Evolutionary conservation across 1,140 invertebrate genomes (phyloP).

Genomic region (Leucophenga varia): DNA sequence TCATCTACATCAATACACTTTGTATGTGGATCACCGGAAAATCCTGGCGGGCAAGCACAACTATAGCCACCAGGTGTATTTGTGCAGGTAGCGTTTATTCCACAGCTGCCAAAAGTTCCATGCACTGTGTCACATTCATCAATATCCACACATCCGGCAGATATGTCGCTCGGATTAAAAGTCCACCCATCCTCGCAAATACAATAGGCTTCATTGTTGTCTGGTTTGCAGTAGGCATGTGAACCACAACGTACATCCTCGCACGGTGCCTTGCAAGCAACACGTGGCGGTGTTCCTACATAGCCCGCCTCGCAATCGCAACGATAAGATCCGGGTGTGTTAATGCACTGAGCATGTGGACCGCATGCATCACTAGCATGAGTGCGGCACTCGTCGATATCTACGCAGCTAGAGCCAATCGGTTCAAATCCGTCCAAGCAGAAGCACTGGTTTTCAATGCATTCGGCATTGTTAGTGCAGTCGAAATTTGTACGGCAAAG

Average conservation of each 20-base stretch:
- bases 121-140: conserved; percentile 84
- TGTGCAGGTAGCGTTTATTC: conserved; percentile 78
- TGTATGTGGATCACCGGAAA: conserved; percentile 74
- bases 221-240: conserved; percentile 86
- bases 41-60: conserved; percentile 80
- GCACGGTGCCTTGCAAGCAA: conserved; percentile 85
- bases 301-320: conserved; percentile 88
- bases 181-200: conserved; percentile 93
- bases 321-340: conserved; percentile 78
- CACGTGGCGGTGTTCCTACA: conserved; percentile 76
- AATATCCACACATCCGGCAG: conserved; percentile 88
- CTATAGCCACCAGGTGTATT: conserved; percentile 76
- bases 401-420: conserved; percentile 73
- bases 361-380: conserved; percentile 75
- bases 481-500: conserved; percentile 87
- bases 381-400: conserved; percentile 78
- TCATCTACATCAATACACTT: conserved; percentile 84
- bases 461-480: conserved; percentile 89
- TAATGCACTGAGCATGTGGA: conserved; percentile 76
- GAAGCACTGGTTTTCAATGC: conserved; percentile 84
- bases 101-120: conserved; percentile 80
- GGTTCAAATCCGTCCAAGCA: conserved; percentile 87
- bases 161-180: conserved; percentile 83
- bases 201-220: conserved; percentile 86
- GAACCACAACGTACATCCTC: conserved; percentile 86